phyloP scores from a whole-genome alignment of 2,797 vertebrate species.

The Gouania willdenowi region DNA sequence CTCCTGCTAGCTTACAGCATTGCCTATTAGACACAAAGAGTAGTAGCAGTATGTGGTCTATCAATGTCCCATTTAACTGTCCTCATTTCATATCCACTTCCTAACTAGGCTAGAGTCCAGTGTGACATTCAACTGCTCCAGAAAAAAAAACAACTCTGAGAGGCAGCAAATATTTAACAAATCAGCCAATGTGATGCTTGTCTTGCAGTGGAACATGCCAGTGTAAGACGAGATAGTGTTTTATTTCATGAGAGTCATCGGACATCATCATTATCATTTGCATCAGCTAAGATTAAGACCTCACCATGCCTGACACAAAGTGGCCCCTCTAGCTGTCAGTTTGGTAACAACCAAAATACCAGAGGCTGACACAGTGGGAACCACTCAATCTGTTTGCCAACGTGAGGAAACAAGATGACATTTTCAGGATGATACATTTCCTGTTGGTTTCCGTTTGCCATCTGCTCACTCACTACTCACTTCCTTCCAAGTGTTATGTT shows the following conservation, averaged over 20 bases:
- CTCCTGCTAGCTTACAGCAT: conserved; percentile 13
- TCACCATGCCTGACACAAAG: no score
- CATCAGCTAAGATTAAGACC: no score
- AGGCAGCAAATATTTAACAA: no score
- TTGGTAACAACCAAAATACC: not conserved
- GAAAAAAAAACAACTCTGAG: not conserved
- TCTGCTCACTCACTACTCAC: conserved; percentile 42
- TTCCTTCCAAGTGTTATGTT: conserved; percentile 29
- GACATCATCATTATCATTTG: no score
- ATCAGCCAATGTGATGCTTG: no score
- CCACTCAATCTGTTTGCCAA: conserved; percentile 3
- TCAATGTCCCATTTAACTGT: conserved; percentile 53
- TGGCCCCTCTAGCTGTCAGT: conserved; percentile 31
- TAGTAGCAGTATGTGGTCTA: conserved; percentile 12
- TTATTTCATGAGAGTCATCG: no score
- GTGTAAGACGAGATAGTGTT: no score
- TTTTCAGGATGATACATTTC: conserved; percentile 56
- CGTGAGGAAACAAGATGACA: conserved; percentile 20
- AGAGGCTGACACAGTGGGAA: no score
- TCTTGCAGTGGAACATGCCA: no score
- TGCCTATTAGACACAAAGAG: conserved; percentile 23
- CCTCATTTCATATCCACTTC: conserved; percentile 49
- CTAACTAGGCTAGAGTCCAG: conserved; percentile 55
- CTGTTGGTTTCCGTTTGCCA: conserved; percentile 59
- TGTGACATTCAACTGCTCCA: conserved; percentile 15